These are phyloP conservation scores for Anomalospiza imberbis DNA, from an alignment of 2,797 vertebrate genomes.

Conservation along the genomic window DNA sequence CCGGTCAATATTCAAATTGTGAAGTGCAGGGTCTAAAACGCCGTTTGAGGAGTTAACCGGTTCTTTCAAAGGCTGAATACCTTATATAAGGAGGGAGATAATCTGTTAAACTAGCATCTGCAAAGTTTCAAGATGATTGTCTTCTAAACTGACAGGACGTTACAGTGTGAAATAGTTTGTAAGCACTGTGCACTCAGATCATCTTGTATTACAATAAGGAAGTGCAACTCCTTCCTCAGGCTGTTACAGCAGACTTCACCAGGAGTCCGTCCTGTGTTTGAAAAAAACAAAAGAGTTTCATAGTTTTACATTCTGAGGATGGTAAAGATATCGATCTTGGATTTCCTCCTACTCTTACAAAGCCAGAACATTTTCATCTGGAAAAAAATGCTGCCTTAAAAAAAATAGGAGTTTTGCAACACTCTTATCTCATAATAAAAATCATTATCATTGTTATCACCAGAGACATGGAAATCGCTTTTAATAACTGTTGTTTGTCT, in stretches of 20 bases:
- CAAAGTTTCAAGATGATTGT: neutral
- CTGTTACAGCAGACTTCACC: neutral
- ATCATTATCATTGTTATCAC: neutral
- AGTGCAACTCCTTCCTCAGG: constrained; percentile 20
- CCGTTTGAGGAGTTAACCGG: accelerated
- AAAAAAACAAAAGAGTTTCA: neutral
- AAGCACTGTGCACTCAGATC: neutral
- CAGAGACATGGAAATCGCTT: neutral
- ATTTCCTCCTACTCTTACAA: neutral
- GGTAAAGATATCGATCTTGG: neutral
- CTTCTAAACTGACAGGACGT: constrained; percentile 33
- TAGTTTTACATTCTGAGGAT: neutral
- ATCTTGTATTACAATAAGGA: neutral
- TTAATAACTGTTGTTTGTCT: neutral
- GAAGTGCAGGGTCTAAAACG: accelerated
- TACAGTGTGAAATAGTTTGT: neutral
- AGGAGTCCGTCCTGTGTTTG: neutral
- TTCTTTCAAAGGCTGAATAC: neutral
- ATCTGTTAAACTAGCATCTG: neutral
- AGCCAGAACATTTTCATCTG: neutral
- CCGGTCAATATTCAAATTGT: neutral
- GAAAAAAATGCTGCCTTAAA: neutral
- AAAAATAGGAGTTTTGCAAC: neutral
- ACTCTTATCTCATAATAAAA: neutral
- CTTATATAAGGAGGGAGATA: neutral